A percentile compares a stretch with the other conserved stretches of the same genome.
These are phyloP conservation scores for Chalcis sispes DNA, from an alignment of 2,888 invertebrate species.

Conservation along the genomic window DNA sequence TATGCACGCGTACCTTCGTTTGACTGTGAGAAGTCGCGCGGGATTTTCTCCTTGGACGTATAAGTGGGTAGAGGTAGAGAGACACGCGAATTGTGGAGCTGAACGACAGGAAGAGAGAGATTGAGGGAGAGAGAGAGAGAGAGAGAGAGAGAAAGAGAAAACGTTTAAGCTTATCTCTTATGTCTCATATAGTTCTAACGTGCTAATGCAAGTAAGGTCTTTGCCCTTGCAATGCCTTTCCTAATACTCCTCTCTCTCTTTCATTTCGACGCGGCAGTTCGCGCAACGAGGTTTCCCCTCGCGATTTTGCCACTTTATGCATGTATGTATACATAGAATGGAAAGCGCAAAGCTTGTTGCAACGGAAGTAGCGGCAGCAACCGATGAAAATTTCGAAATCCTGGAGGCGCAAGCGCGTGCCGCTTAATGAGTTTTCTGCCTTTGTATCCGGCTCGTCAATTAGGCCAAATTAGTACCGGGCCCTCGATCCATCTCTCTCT, in stretches of 20 bases:
- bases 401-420: background rate
- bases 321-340: background rate
- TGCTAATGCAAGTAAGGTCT: slow-evolving; percentile 39
- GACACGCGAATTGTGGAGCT: too few species aligned
- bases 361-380: too few species aligned
- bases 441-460: slow-evolving; percentile 48
- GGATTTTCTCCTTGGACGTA: slow-evolving; percentile 24
- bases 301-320: too few species aligned
- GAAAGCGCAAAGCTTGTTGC: background rate
- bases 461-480: slow-evolving; percentile 48
- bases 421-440: slow-evolving; percentile 50
- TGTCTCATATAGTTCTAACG: slow-evolving; percentile 26
- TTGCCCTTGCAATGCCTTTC: slow-evolving; percentile 1
- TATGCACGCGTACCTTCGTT: slow-evolving; percentile 2
- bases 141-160: background rate
- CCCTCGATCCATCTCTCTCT: too few species aligned
- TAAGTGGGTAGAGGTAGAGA: background rate
- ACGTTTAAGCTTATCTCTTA: slow-evolving; percentile 39
- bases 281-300: background rate
- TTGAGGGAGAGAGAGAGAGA: background rate
- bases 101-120: too few species aligned
- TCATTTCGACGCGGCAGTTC: background rate
- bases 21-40: slow-evolving; percentile 49
- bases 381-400: slow-evolving; percentile 19
- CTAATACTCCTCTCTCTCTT: slow-evolving; percentile 1